Evolutionary conservation across 2,113 vertebrate species (phyloP), one percentile per base, ranked within the genome.

Genomic region (Zapornia atra): DNA sequence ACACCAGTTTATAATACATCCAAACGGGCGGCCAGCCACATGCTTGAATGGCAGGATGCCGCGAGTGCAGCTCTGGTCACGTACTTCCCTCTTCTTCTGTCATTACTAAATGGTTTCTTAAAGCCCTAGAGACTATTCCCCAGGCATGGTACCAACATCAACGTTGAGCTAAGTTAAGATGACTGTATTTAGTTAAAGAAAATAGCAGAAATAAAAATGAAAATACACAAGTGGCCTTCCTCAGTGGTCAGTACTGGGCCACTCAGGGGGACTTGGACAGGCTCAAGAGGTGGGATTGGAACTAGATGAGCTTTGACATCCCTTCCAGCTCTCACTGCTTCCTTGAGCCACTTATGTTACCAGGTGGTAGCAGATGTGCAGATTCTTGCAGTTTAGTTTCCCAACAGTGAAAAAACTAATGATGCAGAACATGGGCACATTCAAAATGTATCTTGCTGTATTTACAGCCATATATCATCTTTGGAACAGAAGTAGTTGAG

Each of bases 11-110:
- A n/a, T 0, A 28, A 18, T 2, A n/a, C 6, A 18, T 21, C 20
- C 44, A 26, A 7, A 64, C 61, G 66, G 33, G 48, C 33, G 40
- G 24, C 2, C 5, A 9, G 29, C 36, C 53, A 56, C 2, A 1
- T 12, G 38, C 34, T 33, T 1, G 0, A 48, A 33, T 24, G 40
- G 40, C 0, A 1, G 31, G n/a, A 50, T 31, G 40, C 0, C 0
- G 40, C 4, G 9, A 63, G n/a, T 3, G 7, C 51, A 83, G 51
- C 51, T 64, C 68, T 53, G 34, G n/a, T 40, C 56, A 54, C 1
- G 1, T 16, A 46, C 29, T 38, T 51, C 20, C 51, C n/a, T 78
- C 34, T 34, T 73, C 25, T 61, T n/a, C 53, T 64, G 18, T 44
- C 38, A 51, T 17, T 64, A 29, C 59, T 63, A 28, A 86, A 77